phyloP scores from a whole-genome alignment of 1,140 invertebrate species.

The Zaprionus kolodkinae region DNA sequence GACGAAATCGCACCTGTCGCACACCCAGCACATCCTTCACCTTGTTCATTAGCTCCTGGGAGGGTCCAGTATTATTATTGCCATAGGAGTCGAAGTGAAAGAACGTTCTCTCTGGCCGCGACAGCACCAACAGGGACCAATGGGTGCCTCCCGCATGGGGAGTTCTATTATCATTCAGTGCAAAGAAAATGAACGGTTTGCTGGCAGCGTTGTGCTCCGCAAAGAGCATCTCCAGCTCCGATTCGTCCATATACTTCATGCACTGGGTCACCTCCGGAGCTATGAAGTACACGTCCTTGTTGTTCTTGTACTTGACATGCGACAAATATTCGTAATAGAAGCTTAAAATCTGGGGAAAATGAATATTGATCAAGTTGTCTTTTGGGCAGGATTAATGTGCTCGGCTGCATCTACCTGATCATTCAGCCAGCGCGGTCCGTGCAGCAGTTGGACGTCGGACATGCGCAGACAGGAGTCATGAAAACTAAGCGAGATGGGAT shows the following conservation, averaged over 20 bases:
- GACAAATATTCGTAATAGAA: conserved; percentile 96
- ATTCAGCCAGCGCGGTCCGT: conserved; percentile 93
- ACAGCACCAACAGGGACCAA: conserved; percentile 93
- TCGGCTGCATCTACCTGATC: conserved; percentile 86
- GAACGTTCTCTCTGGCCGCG: conserved; percentile 88
- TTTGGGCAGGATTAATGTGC: too few species aligned
- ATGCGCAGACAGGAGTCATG: conserved; percentile 91
- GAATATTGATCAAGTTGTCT: too few species aligned
- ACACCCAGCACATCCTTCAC: conserved; percentile 67
- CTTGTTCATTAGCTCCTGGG: conserved; percentile 85
- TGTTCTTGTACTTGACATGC: conserved; percentile 87
- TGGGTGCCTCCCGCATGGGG: conserved; percentile 92
- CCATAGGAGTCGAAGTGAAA: conserved; percentile 92
- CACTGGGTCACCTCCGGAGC: conserved; percentile 95
- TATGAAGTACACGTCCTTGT: conserved; percentile 90
- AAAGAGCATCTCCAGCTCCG: conserved; percentile 90
- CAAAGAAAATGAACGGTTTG: conserved; percentile 92
- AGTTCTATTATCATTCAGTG: conserved; percentile 92
- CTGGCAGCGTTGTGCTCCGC: conserved; percentile 88
- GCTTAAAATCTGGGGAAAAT: conserved; percentile 83
- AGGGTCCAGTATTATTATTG: conserved; percentile 86
- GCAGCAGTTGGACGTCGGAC: conserved; percentile 92
- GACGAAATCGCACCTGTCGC: conserved; percentile 83
- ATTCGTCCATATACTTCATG: conserved; percentile 88
- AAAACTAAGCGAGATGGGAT: conserved; percentile 89